These are phyloP conservation scores for Cylloceria caligata DNA, from an alignment of 2,888 invertebrate genomes.

Conservation along the genomic window DNA sequence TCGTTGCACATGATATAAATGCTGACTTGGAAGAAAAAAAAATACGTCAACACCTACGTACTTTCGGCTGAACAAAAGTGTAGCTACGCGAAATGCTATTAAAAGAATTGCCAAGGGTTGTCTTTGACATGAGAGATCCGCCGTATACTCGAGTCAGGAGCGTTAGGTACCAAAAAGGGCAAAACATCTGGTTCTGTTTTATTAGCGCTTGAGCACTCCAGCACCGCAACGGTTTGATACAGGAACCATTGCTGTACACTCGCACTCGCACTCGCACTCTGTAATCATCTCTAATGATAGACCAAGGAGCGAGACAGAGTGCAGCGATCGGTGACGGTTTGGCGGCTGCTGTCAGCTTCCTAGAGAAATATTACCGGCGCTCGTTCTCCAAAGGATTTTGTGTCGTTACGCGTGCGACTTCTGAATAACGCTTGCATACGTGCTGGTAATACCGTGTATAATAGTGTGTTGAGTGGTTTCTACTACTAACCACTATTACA, in stretches of 20 bases:
- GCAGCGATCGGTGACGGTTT: slow-evolving; percentile 67
- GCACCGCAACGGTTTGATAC: slow-evolving; percentile 43
- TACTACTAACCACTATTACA: background rate
- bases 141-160: background rate
- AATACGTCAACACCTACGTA: too few species aligned
- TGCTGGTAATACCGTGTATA: background rate
- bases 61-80: too few species aligned
- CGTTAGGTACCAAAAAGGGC: background rate
- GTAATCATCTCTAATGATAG: slow-evolving; percentile 77
- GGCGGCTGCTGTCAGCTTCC: slow-evolving; percentile 71
- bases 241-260: slow-evolving; percentile 36
- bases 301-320: slow-evolving; percentile 51
- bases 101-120: slow-evolving; percentile 1
- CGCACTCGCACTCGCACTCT: slow-evolving; percentile 54
- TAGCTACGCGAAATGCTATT: background rate
- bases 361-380: slow-evolving; percentile 51
- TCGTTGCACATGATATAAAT: background rate
- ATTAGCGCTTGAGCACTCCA: background rate
- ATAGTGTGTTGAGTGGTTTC: background rate
- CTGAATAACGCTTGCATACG: background rate
- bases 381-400: background rate
- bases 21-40: background rate
- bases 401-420: background rate
- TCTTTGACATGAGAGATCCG: slow-evolving; percentile 5
- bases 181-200: background rate